Evolutionary conservation across 2,797 vertebrate genomes (phyloP).

Genomic region (Notamacropus eugenii): DNA sequence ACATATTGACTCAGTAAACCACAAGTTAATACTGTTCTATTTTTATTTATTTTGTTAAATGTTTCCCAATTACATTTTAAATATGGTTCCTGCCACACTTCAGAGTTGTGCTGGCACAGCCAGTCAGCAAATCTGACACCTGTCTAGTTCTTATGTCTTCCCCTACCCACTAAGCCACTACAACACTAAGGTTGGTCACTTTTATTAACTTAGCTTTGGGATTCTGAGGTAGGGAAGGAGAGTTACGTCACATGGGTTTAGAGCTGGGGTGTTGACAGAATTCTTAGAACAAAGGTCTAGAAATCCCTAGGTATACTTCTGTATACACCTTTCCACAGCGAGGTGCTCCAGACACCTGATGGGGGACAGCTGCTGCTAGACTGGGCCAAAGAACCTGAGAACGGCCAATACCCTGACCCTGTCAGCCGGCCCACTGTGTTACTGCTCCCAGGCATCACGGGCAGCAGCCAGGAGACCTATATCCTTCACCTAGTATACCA

Average conservation of each 20-base stretch:
- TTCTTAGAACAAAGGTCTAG: background rate
- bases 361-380: conserved; percentile 91
- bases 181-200: background rate
- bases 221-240: background rate
- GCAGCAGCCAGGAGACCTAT: conserved; percentile 88
- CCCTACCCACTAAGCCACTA: background rate
- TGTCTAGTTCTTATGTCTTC: background rate
- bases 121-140: background rate
- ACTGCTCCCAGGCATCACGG: conserved; percentile 90
- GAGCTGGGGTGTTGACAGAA: background rate
- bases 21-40: background rate
- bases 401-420: conserved; percentile 79
- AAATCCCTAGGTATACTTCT: background rate
- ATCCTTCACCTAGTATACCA: conserved; percentile 87
- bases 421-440: conserved; percentile 86
- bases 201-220: background rate
- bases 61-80: background rate
- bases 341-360: conserved; percentile 87
- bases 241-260: background rate
- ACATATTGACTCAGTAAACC: background rate
- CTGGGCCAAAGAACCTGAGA: conserved; percentile 85
- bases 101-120: background rate
- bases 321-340: conserved; percentile 78
- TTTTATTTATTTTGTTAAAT: background rate
- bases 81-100: background rate